Conservation (phyloP, 2,113 vertebrate species). For the Caretta caretta region DNA sequence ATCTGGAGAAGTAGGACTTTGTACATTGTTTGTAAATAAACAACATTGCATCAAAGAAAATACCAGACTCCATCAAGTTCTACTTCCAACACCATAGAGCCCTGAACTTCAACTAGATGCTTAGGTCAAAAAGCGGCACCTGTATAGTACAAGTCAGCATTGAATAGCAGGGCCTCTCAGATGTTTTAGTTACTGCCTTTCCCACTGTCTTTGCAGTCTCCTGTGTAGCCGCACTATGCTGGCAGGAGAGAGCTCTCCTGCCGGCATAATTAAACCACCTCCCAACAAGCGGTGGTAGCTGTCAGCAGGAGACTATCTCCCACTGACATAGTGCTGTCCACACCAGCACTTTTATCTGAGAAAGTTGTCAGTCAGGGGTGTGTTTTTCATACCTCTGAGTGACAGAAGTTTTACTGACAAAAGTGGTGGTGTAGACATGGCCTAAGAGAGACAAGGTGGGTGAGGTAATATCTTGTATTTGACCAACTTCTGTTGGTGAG, state of each 20-base stretch:
- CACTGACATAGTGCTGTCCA: too few relatives aligned
- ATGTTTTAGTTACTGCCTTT: neutral
- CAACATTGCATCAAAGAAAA: neutral
- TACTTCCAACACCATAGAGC: neutral
- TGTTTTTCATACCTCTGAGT: too few relatives aligned
- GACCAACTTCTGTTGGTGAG: neutral
- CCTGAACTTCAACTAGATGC: neutral
- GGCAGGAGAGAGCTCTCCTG: too few relatives aligned
- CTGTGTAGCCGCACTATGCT: too few relatives aligned
- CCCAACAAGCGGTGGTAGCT: too few relatives aligned
- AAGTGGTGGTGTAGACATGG: too few relatives aligned
- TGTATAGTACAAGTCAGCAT: neutral
- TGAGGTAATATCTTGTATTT: neutral
- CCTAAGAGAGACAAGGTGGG: neutral
- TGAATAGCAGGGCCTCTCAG: neutral
- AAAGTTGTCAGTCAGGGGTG: too few relatives aligned
- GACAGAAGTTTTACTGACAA: too few relatives aligned
- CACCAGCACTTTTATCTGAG: too few relatives aligned
- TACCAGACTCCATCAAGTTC: neutral
- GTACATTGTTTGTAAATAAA: neutral
- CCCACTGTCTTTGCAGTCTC: neutral
- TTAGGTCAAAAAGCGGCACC: neutral
- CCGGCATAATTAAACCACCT: too few relatives aligned
- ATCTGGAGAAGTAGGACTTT: neutral
- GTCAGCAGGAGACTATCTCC: too few relatives aligned